These are phyloP conservation scores for Drosophila prostipennis DNA, from an alignment of 2,888 invertebrate genomes.

Conservation along the genomic window DNA sequence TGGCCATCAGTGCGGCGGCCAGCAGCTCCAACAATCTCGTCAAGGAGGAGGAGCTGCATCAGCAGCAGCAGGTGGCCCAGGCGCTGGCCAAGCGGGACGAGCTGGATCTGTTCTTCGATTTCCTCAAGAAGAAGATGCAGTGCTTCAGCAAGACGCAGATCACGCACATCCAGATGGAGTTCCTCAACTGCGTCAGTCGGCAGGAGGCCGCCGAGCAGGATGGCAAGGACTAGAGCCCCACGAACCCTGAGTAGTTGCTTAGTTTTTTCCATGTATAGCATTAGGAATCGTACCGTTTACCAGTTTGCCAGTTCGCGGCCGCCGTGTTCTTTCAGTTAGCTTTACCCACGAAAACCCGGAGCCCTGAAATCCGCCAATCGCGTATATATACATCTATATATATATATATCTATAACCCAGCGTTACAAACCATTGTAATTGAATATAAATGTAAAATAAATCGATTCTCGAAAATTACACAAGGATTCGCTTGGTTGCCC, in stretches of 20 bases:
- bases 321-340: slow-evolving; percentile 21
- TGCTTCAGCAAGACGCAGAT: slow-evolving; percentile 80
- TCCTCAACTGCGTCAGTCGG: slow-evolving; percentile 80
- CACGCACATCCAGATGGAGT: slow-evolving; percentile 82
- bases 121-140: slow-evolving; percentile 82
- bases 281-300: slow-evolving; percentile 42
- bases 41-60: slow-evolving; percentile 58
- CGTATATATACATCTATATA: slow-evolving; percentile 5
- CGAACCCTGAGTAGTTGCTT: slow-evolving; percentile 22
- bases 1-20: slow-evolving; percentile 40
- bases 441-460: slow-evolving; percentile 64
- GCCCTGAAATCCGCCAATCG: slow-evolving; percentile 9
- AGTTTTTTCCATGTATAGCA: slow-evolving; percentile 42
- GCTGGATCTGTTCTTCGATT: slow-evolving; percentile 82
- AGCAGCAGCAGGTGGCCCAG: slow-evolving; percentile 51
- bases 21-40: slow-evolving; percentile 42
- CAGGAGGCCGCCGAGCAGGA: slow-evolving; percentile 77
- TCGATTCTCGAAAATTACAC: slow-evolving; percentile 50
- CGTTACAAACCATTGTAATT: slow-evolving; percentile 35
- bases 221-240: slow-evolving; percentile 56
- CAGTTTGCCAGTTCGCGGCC: slow-evolving; percentile 23
- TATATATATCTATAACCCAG: slow-evolving; percentile 19
- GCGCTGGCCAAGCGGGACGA: slow-evolving; percentile 75
- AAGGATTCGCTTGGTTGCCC: background rate
- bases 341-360: slow-evolving; percentile 11